Evolutionary conservation across 2,113 vertebrate species (phyloP).

Genomic region (Grammomys surdaster): DNA sequence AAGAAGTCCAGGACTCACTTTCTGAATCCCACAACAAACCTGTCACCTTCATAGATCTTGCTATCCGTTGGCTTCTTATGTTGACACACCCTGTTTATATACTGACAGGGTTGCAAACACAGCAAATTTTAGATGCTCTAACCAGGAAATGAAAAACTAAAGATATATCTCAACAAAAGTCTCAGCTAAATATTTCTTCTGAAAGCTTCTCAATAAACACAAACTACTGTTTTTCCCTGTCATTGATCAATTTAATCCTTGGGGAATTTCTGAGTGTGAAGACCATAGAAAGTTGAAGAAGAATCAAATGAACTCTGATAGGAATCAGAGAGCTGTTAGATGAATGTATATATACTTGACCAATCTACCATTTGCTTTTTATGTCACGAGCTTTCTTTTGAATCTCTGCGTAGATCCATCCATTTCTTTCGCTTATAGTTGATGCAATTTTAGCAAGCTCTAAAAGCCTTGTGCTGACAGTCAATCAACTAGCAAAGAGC

Average conservation of each 20-base stretch:
- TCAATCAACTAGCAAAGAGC: conserved; percentile 77
- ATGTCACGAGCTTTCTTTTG: conserved; percentile 57
- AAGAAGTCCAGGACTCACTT: conserved; percentile 33
- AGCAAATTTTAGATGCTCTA: not conserved
- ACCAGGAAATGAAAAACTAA: conserved; percentile 38
- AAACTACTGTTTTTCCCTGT: not conserved
- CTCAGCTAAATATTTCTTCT: conserved; percentile 3
- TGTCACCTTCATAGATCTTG: not conserved
- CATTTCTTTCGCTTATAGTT: conserved; percentile 74
- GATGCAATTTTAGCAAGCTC: conserved; percentile 72
- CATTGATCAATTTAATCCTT: conserved; percentile 13
- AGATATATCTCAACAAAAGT: not conserved
- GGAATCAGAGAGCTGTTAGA: conserved; percentile 5
- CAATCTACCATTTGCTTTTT: conserved; percentile 46
- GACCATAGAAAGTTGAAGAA: conserved; percentile 7
- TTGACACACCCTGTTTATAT: not conserved
- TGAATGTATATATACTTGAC: conserved; percentile 14
- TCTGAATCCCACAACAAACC: conserved; percentile 10
- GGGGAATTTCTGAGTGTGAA: not conserved
- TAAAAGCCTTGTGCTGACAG: conserved; percentile 80
- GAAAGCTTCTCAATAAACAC: conserved; percentile 33
- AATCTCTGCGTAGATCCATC: conserved; percentile 57
- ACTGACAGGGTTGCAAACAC: not conserved
- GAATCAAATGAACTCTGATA: conserved; percentile 34
- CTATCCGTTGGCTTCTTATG: not conserved